Evolutionary conservation across 1,140 invertebrate genomes (phyloP).

Genomic region (Penaeus indicus): DNA sequence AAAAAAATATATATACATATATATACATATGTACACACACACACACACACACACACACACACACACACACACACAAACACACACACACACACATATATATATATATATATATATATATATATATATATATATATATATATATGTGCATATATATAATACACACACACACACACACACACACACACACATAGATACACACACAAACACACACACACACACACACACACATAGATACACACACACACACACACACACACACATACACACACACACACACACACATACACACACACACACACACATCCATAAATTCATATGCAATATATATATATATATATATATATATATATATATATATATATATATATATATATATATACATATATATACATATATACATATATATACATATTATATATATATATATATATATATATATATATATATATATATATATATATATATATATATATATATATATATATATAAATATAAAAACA

Average conservation of each 20-base stretch:
- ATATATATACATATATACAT: conserved; percentile 6
- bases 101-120: conserved; percentile 14
- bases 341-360: conserved; percentile 26
- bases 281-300: too few species aligned
- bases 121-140: too few species aligned
- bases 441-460: conserved; percentile 17
- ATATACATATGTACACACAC: too few species aligned
- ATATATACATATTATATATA: conserved; percentile 5
- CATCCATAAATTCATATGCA: not conserved
- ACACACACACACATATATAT: not conserved
- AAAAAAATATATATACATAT: too few species aligned
- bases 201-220: too few species aligned
- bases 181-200: too few species aligned
- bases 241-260: too few species aligned
- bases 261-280: too few species aligned
- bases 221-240: too few species aligned
- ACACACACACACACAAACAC: not conserved
- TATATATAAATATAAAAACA: too few species aligned
- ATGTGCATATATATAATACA: too few species aligned
- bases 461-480: not conserved
- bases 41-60: not conserved
- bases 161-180: too few species aligned
- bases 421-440: not conserved
- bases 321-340: conserved; percentile 32
- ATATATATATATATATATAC: conserved; percentile 18